Conservation (phyloP, 53 echinoderm and acorn worm species). For the Patiria pectinifera region DNA sequence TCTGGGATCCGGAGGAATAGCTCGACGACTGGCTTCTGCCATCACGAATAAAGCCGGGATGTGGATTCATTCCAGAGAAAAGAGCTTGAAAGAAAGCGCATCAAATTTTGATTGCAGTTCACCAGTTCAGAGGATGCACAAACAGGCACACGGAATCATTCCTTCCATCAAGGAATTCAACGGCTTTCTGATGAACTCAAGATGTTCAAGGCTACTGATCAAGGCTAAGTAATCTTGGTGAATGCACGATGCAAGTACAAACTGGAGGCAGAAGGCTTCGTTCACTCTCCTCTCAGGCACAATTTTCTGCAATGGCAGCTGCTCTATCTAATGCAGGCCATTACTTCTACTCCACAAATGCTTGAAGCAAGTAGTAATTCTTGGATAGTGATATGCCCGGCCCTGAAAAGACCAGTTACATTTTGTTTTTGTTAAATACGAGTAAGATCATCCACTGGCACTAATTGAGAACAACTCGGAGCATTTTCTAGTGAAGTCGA, state of each 20-base stretch:
- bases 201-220: too few species aligned
- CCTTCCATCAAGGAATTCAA: neutral
- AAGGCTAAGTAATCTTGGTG: neutral
- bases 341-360: too few species aligned
- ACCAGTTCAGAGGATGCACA: neutral
- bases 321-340: too few species aligned
- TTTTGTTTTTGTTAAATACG: neutral
- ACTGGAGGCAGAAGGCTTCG: too few species aligned
- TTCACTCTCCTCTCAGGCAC: too few species aligned
- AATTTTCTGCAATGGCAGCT: too few species aligned
- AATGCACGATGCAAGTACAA: neutral
- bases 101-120: neutral
- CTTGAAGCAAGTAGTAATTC: too few species aligned
- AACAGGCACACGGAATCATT: neutral
- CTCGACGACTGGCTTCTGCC: constrained; percentile 28
- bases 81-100: neutral
- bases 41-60: constrained; percentile 20
- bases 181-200: too few species aligned
- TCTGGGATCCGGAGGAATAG: neutral
- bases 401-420: neutral
- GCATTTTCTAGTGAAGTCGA: neutral
- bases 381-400: neutral
- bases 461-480: too few species aligned
- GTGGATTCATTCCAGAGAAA: constrained; percentile 48
- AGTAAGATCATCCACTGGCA: neutral